Percentiles rank a stretch among this genome's conserved stretches.
These are phyloP conservation scores for Sander lucioperca DNA, from an alignment of 2,113 vertebrate species.

Conservation along the genomic window DNA sequence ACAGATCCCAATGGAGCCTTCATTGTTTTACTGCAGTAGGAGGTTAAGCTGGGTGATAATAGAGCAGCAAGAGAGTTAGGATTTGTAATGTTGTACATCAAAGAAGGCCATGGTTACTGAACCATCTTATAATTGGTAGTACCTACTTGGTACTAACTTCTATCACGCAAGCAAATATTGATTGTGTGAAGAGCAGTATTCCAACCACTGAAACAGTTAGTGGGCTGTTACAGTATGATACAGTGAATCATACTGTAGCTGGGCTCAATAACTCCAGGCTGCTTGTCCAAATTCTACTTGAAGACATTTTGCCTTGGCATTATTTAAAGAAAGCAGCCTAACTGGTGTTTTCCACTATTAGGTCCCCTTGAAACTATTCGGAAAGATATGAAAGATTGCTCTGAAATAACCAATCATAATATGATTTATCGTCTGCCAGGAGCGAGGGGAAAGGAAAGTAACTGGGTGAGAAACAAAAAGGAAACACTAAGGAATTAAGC, in stretches of 20 bases:
- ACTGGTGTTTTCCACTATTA: constrained; percentile 56
- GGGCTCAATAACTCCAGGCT: constrained; percentile 27
- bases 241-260: constrained; percentile 50
- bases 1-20: constrained; percentile 42
- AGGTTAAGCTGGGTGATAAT: constrained; percentile 14
- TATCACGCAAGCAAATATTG: constrained; percentile 17
- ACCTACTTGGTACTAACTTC: constrained; percentile 11
- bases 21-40: constrained; percentile 20
- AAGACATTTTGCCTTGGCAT: constrained; percentile 47
- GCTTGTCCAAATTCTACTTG: constrained; percentile 18
- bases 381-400: constrained; percentile 63
- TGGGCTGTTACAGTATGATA: constrained; percentile 34
- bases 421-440: constrained; percentile 71
- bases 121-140: not conserved
- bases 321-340: constrained; percentile 58
- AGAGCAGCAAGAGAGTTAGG: not conserved
- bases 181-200: constrained; percentile 18
- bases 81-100: constrained; percentile 33
- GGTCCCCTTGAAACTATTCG: constrained; percentile 51
- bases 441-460: constrained; percentile 35
- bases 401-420: constrained; percentile 69
- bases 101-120: not conserved
- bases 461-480: constrained; percentile 56
- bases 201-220: constrained; percentile 32
- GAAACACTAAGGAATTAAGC: constrained; percentile 59